These are phyloP conservation scores for Wasmannia auropunctata DNA, from an alignment of 1,140 invertebrate genomes.

Conservation along the genomic window DNA sequence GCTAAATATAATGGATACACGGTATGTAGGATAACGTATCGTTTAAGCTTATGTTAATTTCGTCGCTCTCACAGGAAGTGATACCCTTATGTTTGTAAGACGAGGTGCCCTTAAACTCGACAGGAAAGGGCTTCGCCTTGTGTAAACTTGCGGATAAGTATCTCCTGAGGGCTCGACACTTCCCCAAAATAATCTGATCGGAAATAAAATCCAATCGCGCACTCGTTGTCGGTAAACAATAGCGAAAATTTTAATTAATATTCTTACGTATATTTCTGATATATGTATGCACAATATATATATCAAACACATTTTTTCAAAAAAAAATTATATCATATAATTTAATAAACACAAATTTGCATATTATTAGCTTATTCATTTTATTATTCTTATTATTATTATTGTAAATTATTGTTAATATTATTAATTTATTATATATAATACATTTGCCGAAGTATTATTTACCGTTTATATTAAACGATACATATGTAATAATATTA, in stretches of 20 bases:
- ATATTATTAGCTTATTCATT: neutral
- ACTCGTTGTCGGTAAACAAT: constrained; percentile 6
- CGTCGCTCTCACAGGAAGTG: constrained; percentile 10
- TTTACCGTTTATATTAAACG: neutral
- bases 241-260: neutral
- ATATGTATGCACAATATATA: neutral
- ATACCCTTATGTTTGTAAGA: constrained; percentile 35
- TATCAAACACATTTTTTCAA: neutral
- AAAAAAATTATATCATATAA: neutral
- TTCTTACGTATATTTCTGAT: neutral
- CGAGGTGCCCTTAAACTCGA: constrained; percentile 1
- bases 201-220: neutral
- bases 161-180: constrained; percentile 31
- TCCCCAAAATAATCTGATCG: constrained; percentile 46
- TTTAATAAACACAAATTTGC: neutral
- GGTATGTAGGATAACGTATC: constrained; percentile 43
- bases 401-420: neutral
- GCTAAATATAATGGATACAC: constrained; percentile 4
- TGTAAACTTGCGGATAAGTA: constrained; percentile 50
- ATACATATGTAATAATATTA: neutral
- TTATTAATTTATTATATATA: neutral
- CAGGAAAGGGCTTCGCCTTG: constrained; percentile 31
- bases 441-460: neutral
- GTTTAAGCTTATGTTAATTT: constrained; percentile 65
- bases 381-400: constrained; percentile 6